phyloP scores from a whole-genome alignment of 2,888 invertebrate species.

The Cryptophagus acutangulus region DNA sequence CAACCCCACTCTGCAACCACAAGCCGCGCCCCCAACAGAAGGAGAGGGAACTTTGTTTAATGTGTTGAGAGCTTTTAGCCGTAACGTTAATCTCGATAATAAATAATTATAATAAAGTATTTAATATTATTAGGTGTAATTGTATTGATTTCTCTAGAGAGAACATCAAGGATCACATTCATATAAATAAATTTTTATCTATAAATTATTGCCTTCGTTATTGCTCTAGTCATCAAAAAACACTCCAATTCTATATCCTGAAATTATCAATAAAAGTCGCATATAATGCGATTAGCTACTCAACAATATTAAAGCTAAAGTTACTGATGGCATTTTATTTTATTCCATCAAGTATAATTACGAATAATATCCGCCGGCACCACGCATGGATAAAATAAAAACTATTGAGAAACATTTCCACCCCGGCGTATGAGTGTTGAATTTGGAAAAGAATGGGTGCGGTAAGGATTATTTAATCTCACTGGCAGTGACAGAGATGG shows the following conservation, averaged over 20 bases:
- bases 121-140: no score
- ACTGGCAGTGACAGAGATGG: conserved; percentile 15
- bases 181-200: conserved; percentile 18
- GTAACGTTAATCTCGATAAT: no score
- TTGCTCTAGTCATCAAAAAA: conserved; percentile 21
- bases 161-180: conserved; percentile 3
- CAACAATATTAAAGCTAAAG: conserved; percentile 20
- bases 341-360: no score
- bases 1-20: no score
- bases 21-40: no score
- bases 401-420: no score
- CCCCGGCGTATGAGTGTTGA: neutral
- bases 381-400: no score
- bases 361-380: no score
- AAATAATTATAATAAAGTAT: no score
- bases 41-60: no score
- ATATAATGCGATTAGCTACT: conserved; percentile 23
- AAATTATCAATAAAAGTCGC: conserved; percentile 22
- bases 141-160: conserved; percentile 1
- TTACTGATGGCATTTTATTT: conserved; percentile 1
- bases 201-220: neutral
- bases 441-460: conserved; percentile 1
- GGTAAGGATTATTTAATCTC: conserved; percentile 19
- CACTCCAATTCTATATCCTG: conserved; percentile 21
- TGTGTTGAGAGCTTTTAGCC: no score